These are phyloP conservation scores for Drosophila prosaltans DNA, from an alignment of 1,140 invertebrate genomes.

Conservation along the genomic window DNA sequence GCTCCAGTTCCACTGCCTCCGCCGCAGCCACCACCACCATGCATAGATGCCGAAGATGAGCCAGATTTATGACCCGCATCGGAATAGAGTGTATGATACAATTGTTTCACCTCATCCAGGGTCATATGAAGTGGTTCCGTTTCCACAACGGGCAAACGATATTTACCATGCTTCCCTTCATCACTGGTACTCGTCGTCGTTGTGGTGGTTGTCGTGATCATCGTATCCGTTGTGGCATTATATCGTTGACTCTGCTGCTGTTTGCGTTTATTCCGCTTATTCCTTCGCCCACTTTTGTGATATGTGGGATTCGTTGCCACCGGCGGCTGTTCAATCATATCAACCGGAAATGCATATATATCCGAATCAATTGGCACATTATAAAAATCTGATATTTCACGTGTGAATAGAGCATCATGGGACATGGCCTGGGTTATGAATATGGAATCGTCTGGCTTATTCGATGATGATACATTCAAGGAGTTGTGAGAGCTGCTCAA, in stretches of 20 bases:
- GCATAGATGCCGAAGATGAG: slow-evolving; percentile 15
- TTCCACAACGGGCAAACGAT: slow-evolving; percentile 52
- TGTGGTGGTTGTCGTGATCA: slow-evolving; percentile 29
- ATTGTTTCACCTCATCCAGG: slow-evolving; percentile 92
- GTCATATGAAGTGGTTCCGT: slow-evolving; percentile 93
- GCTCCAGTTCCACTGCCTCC: neutral
- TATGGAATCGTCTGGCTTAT: slow-evolving; percentile 90
- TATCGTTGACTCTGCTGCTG: slow-evolving; percentile 48
- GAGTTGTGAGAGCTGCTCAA: slow-evolving; percentile 92
- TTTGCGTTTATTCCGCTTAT: slow-evolving; percentile 76
- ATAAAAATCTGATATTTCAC: slow-evolving; percentile 91
- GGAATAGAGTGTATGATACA: slow-evolving; percentile 90
- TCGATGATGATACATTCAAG: slow-evolving; percentile 87
- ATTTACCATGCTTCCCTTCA: slow-evolving; percentile 68
- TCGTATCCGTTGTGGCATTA: slow-evolving; percentile 24
- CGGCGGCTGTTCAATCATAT: slow-evolving; percentile 87
- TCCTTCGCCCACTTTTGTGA: slow-evolving; percentile 64
- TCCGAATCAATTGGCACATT: slow-evolving; percentile 93
- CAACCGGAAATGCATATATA: slow-evolving; percentile 92
- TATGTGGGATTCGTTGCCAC: slow-evolving; percentile 35
- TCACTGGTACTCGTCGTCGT: slow-evolving; percentile 65
- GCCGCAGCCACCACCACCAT: slow-evolving; percentile 80
- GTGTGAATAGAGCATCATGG: slow-evolving; percentile 88
- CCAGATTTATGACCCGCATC: slow-evolving; percentile 81
- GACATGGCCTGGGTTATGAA: slow-evolving; percentile 94